Percentiles rank a stretch among this genome's conserved stretches.
Evolutionary conservation across 2,113 vertebrate genomes (phyloP).

Genomic region (Phrynosoma blainvillii): DNA sequence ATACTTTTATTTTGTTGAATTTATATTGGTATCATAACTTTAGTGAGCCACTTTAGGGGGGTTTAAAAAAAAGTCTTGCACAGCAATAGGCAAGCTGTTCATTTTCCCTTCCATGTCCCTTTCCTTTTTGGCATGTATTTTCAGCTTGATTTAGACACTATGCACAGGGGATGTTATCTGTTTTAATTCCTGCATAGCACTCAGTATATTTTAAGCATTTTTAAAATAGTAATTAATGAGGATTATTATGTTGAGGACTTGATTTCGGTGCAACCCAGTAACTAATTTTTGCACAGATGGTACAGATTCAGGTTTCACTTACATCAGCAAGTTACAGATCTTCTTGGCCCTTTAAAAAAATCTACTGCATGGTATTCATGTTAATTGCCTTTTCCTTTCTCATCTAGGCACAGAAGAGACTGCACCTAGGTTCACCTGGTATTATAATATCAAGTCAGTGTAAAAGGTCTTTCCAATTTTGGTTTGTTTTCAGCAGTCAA

Average conservation of each 20-base stretch:
- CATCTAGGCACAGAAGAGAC: neutral
- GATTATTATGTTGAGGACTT: conserved; percentile 5
- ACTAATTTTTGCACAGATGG: neutral
- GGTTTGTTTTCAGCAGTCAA: neutral
- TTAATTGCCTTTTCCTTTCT: neutral
- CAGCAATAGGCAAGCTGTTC: neutral
- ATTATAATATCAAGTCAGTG: neutral
- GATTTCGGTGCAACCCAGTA: neutral
- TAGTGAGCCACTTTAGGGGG: neutral
- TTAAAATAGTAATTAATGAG: conserved; percentile 31
- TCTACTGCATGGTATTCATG: neutral
- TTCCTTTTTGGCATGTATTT: neutral
- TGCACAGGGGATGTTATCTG: neutral
- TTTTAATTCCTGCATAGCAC: neutral
- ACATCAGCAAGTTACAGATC: neutral
- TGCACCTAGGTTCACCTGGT: neutral
- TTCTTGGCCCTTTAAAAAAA: neutral
- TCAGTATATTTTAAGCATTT: conserved; percentile 16
- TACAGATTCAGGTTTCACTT: neutral
- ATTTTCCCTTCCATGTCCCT: neutral
- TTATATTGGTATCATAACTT: neutral
- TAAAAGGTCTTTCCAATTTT: neutral
- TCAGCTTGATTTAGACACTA: neutral
- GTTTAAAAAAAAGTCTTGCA: no score
- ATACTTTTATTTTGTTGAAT: neutral